Conservation (phyloP, 92 coral and sea anemone genomes). For the Anthopleura xanthogrammica region DNA sequence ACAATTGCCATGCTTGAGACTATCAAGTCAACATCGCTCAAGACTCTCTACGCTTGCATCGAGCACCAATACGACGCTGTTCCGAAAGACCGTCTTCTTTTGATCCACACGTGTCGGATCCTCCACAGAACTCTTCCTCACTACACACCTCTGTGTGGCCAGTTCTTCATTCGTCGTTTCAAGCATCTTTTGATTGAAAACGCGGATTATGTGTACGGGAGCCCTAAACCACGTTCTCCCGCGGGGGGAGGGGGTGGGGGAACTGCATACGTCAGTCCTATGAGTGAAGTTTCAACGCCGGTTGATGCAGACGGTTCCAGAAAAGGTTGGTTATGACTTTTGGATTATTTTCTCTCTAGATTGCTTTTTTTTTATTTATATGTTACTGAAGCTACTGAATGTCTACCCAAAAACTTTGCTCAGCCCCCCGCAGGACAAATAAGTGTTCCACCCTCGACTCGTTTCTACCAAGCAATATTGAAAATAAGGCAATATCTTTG, state of each 20-base stretch:
- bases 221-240: slow-evolving; percentile 65
- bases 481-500: no score
- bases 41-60: slow-evolving; percentile 81
- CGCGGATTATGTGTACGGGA: slow-evolving; percentile 89
- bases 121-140: slow-evolving; percentile 85
- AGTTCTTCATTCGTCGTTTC: slow-evolving; percentile 92
- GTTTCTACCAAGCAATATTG: not conserved
- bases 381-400: no score
- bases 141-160: slow-evolving; percentile 94
- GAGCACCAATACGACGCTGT: slow-evolving; percentile 91
- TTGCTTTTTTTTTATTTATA: no score
- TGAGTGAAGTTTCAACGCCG: slow-evolving; percentile 55
- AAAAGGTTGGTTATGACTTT: slow-evolving; percentile 60
- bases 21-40: slow-evolving; percentile 73
- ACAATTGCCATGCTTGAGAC: slow-evolving; percentile 86
- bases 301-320: slow-evolving; percentile 51
- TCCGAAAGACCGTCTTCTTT: slow-evolving; percentile 83
- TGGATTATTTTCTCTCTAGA: no score
- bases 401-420: no score
- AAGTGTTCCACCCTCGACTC: not conserved
- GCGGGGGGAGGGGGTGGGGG: slow-evolving; percentile 60
- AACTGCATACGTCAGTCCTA: slow-evolving; percentile 48
- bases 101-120: slow-evolving; percentile 93
- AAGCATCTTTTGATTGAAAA: slow-evolving; percentile 94
- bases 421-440: no score